Evolutionary conservation across 1,140 invertebrate species (phyloP).

Genomic region (Bradysia coprophila): DNA sequence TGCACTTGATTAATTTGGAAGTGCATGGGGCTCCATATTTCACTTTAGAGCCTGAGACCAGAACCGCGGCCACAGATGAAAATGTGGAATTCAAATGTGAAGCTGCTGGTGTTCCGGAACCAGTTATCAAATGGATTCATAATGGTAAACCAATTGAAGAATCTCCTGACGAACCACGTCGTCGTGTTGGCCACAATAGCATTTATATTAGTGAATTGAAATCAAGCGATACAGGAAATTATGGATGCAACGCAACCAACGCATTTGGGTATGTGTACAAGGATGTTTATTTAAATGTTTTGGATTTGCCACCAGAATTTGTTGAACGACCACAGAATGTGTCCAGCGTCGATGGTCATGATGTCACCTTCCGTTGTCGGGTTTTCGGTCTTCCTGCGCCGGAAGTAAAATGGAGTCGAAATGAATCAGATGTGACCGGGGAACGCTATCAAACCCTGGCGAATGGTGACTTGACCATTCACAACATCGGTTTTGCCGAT

Average conservation of each 20-base stretch:
- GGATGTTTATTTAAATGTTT: constrained; percentile 88
- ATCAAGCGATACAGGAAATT: constrained; percentile 86
- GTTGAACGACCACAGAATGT: constrained; percentile 55
- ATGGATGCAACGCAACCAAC: constrained; percentile 97
- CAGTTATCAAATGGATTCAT: constrained; percentile 89
- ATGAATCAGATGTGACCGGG: constrained; percentile 61
- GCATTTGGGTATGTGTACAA: constrained; percentile 94
- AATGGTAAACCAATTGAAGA: constrained; percentile 80
- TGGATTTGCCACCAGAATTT: constrained; percentile 76
- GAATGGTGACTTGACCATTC: constrained; percentile 66
- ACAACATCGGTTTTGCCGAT: constrained; percentile 58
- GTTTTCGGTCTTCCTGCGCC: constrained; percentile 86
- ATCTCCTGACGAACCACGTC: constrained; percentile 51
- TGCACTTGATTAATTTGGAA: constrained; percentile 65
- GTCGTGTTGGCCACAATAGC: constrained; percentile 42
- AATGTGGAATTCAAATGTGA: constrained; percentile 70
- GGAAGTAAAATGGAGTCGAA: constrained; percentile 73
- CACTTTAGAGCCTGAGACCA: constrained; percentile 71
- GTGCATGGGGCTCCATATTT: constrained; percentile 83
- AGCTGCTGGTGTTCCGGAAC: constrained; percentile 73
- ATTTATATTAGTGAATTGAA: constrained; percentile 67
- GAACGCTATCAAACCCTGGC: constrained; percentile 46
- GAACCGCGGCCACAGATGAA: constrained; percentile 81
- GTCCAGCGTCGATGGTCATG: constrained; percentile 59
- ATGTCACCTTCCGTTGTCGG: constrained; percentile 61